phyloP scores from a whole-genome alignment of 1,140 invertebrate genomes.

The Magallana angulata region DNA sequence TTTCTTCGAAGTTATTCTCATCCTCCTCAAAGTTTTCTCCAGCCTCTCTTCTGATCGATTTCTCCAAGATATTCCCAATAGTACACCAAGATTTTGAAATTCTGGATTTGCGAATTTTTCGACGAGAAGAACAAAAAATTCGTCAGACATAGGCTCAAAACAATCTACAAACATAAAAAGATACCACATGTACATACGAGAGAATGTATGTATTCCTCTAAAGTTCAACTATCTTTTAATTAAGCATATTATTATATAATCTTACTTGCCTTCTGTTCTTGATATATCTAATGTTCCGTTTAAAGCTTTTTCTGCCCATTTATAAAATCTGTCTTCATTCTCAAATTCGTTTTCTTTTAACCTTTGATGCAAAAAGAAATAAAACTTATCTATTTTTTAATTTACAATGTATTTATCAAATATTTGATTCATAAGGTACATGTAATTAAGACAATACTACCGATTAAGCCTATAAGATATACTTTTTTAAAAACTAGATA shows the following conservation, averaged over 20 bases:
- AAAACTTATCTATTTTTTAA: no score
- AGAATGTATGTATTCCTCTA: no score
- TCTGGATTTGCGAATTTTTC: background rate
- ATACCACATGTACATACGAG: background rate
- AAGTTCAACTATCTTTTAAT: no score
- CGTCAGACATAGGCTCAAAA: background rate
- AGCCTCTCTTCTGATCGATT: constrained; percentile 1
- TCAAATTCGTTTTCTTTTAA: constrained; percentile 1
- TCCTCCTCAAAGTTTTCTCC: no score
- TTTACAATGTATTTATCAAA: no score
- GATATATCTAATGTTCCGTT: background rate
- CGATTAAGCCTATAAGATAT: no score
- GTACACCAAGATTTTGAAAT: background rate
- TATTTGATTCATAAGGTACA: no score
- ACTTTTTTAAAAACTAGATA: no score
- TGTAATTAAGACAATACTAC: no score
- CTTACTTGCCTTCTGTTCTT: background rate
- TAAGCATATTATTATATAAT: no score
- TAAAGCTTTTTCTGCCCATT: background rate
- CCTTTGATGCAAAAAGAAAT: background rate
- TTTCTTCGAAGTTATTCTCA: background rate
- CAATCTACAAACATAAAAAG: background rate
- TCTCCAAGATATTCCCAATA: background rate
- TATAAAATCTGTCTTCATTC: background rate
- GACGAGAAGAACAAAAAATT: background rate